phyloP scores from a whole-genome alignment of 2,888 invertebrate genomes.

The Ferdinandea cuprea region DNA sequence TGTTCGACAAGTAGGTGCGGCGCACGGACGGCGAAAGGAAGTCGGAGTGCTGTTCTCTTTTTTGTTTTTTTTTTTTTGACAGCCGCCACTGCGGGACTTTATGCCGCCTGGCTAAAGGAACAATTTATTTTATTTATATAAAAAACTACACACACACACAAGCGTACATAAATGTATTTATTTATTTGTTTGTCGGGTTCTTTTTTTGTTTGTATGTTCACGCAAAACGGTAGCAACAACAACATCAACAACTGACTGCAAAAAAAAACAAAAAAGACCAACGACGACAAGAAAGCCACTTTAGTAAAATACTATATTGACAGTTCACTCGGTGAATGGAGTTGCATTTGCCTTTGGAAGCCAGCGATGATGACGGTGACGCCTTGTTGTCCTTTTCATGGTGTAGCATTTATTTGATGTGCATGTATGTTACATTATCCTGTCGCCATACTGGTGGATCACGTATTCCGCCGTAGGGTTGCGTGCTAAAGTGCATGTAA shows the following conservation, averaged over 20 bases:
- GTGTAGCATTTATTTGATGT: constrained; percentile 59
- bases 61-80: constrained; percentile 51
- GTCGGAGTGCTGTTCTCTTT: not conserved
- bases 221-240: not conserved
- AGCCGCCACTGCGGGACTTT: constrained; percentile 57
- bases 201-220: constrained; percentile 34
- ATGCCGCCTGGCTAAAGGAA: constrained; percentile 56
- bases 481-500: constrained; percentile 69
- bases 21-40: not conserved
- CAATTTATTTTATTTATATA: constrained; percentile 39
- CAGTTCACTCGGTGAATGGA: constrained; percentile 21
- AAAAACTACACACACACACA: not conserved
- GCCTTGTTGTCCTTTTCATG: constrained; percentile 69
- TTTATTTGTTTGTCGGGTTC: constrained; percentile 49
- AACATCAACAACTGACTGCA: no score
- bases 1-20: constrained; percentile 60
- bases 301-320: constrained; percentile 42
- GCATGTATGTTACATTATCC: constrained; percentile 66
- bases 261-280: constrained; percentile 25
- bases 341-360: constrained; percentile 37
- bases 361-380: constrained; percentile 21
- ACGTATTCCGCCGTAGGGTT: constrained; percentile 54
- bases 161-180: not conserved
- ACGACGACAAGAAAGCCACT: constrained; percentile 50
- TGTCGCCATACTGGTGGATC: constrained; percentile 69